Percentiles rank a stretch among this genome's conserved stretches.
Conservation (phyloP, 2,888 invertebrate genomes). For the Drosophila putrida region DNA sequence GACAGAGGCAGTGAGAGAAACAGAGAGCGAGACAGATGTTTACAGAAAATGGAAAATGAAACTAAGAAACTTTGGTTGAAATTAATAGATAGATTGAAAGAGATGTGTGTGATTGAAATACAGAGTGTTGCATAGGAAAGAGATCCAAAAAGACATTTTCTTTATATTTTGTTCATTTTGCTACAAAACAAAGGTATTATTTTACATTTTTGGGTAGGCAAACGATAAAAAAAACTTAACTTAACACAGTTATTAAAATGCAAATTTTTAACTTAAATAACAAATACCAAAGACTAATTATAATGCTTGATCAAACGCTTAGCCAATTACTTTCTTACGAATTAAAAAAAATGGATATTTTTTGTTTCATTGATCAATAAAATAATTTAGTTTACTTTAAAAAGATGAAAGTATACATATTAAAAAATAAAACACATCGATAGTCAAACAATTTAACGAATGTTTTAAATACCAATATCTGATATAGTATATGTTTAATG, state of each 20-base stretch:
- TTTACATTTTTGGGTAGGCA: conserved; percentile 60
- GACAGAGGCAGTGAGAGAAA: conserved; percentile 42
- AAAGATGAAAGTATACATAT: conserved; percentile 20
- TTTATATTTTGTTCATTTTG: conserved; percentile 56
- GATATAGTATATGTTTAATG: conserved; percentile 60
- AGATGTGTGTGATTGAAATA: conserved; percentile 29
- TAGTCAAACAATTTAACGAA: conserved; percentile 66
- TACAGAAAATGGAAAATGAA: conserved; percentile 20
- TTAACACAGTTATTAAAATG: conserved; percentile 50
- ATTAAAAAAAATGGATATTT: conserved; percentile 2
- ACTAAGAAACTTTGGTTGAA: conserved; percentile 18
- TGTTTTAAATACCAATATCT: conserved; percentile 70
- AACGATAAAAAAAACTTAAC: conserved; percentile 32
- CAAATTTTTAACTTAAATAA: conserved; percentile 31
- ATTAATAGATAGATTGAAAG: neutral
- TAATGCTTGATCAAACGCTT: conserved; percentile 30
- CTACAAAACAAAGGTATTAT: conserved; percentile 64
- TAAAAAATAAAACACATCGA: conserved; percentile 66
- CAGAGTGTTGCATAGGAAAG: conserved; percentile 62
- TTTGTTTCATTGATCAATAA: neutral
- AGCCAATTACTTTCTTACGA: conserved; percentile 12
- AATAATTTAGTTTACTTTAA: neutral
- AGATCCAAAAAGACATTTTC: conserved; percentile 85
- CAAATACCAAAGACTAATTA: conserved; percentile 51
- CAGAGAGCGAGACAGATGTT: conserved; percentile 20